Conservation (phyloP, 2,888 invertebrate species). For the Elysia crispata region DNA sequence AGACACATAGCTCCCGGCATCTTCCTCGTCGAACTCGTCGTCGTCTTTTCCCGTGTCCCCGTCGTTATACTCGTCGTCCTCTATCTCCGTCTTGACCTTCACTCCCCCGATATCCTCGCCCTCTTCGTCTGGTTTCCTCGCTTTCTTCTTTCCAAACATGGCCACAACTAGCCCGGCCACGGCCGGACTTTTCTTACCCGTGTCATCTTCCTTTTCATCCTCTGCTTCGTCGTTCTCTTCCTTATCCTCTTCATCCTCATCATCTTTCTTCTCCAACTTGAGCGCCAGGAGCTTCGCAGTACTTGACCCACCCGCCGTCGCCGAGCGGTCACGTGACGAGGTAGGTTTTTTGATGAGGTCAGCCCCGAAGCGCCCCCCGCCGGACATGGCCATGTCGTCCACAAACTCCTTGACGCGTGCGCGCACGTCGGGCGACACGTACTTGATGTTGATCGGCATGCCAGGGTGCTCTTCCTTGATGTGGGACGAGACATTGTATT, state of each 20-base stretch:
- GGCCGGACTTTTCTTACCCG: not conserved
- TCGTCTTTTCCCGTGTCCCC: not conserved
- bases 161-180: conserved; percentile 52
- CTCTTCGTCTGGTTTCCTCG: not conserved
- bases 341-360: conserved; percentile 27
- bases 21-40: conserved; percentile 10
- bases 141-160: conserved; percentile 53
- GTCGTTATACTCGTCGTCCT: conserved; percentile 41
- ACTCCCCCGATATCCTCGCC: not conserved
- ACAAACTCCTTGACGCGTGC: conserved; percentile 50
- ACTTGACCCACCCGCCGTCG: not conserved
- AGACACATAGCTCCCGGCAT: not conserved
- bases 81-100: conserved; percentile 42
- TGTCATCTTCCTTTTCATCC: conserved; percentile 12
- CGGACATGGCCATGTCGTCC: conserved; percentile 36
- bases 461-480: conserved; percentile 54
- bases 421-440: conserved; percentile 50
- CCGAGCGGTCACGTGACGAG: conserved; percentile 12
- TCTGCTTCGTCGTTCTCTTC: conserved; percentile 21
- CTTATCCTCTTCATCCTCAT: conserved; percentile 21
- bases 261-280: conserved; percentile 41
- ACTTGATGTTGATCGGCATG: conserved; percentile 45
- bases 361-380: not conserved
- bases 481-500: conserved; percentile 54
- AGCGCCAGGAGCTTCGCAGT: conserved; percentile 23